Evolutionary conservation across 2,797 vertebrate genomes (phyloP), one percentile per base, ranked within the genome.

Genomic region (Darevskia nairensis): DNA sequence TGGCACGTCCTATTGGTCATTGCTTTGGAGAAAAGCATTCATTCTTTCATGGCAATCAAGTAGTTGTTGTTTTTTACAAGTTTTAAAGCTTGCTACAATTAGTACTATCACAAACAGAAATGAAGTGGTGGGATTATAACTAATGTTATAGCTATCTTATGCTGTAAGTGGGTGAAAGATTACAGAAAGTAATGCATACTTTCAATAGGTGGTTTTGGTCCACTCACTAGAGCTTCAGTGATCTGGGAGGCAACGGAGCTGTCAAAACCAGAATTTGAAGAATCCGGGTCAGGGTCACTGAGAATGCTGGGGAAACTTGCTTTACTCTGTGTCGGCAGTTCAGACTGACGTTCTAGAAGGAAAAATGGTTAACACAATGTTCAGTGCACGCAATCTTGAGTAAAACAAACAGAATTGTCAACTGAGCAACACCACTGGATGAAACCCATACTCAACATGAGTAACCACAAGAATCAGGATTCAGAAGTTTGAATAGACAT

Each of bases 181-280:
- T 71, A 90, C 29, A 91, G 66, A 89, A 64, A 86, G 29, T 39
- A 50, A 66, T 78, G 97, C 98, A 88, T 96, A 99, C 99, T 99
- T 97, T 99, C 99, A 96, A 99, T 97, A 0, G 99, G 98, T 74
- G 99, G 99, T 55, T 98, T 98, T 82, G 98, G 98, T 88, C 99
- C 99, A 23, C 98, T 99, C 93, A 99, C 98, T 97, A 99, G 96
- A 39, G 98, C 98, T 97, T 99, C 99, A 0, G 98, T 99, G 96
- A 99, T 99, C 96, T 99, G 98, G 94, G 99, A 99, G 95, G 99
- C 99, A 92, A 99, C 98, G 0, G 98, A 99, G 96, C 98, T 99
- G 97, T 99, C 99, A 84, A 99, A 99, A 21, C 98, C 99, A 0
- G 99, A 99, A 96, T 99, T 99, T 79, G 99, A 99, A 1, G 98